Conservation (phyloP, 2,888 invertebrate genomes). For the Lymantria dispar region DNA sequence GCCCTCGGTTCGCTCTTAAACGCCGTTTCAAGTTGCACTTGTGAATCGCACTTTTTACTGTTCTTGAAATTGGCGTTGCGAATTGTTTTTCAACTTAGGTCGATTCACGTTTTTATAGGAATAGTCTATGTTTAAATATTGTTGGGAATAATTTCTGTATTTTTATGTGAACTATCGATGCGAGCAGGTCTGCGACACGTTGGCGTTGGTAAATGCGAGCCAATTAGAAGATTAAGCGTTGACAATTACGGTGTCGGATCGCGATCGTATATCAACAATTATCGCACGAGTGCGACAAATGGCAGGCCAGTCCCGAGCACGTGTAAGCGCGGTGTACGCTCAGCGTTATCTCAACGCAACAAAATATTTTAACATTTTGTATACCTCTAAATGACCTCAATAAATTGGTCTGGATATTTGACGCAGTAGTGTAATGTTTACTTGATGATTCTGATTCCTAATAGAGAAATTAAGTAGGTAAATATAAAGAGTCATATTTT, state of each 20-base stretch:
- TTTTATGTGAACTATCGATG: conserved; percentile 59
- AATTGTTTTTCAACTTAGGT: conserved; percentile 71
- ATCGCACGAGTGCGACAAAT: conserved; percentile 80
- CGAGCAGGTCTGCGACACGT: conserved; percentile 57
- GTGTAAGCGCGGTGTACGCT: conserved; percentile 59
- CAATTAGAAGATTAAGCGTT: conserved; percentile 83
- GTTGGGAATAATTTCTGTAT: conserved; percentile 42
- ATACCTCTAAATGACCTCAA: conserved; percentile 13
- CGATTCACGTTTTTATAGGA: conserved; percentile 53
- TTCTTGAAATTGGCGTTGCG: conserved; percentile 76
- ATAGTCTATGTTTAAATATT: conserved; percentile 38
- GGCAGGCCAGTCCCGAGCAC: conserved; percentile 57
- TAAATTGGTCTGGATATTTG: not conserved
- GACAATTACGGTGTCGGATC: conserved; percentile 79
- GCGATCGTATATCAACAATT: conserved; percentile 82
- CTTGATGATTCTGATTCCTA: not conserved
- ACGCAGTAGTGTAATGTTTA: not conserved
- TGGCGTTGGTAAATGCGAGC: conserved; percentile 81
- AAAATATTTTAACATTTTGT: conserved; percentile 20
- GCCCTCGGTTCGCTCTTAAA: conserved; percentile 80
- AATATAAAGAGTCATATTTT: too few species aligned
- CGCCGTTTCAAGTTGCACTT: conserved; percentile 82
- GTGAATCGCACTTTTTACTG: conserved; percentile 82
- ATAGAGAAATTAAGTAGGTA: too few species aligned
- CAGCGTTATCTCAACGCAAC: conserved; percentile 30